phyloP scores from a whole-genome alignment of 2,888 invertebrate species.

The Sesia apiformis region DNA sequence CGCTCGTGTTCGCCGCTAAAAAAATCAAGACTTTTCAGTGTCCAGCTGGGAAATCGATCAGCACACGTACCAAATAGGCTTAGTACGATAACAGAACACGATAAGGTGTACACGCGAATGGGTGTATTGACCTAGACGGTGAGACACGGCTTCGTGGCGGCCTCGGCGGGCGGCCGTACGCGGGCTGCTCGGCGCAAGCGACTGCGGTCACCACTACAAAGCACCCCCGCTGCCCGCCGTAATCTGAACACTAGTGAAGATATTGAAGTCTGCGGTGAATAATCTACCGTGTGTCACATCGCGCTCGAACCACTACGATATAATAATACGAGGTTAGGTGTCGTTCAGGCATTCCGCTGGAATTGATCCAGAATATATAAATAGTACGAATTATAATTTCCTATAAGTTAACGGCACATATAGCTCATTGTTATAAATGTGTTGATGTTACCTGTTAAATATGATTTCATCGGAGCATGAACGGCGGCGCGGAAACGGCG shows the following conservation, averaged over 20 bases:
- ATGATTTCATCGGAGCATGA: slow-evolving; percentile 6
- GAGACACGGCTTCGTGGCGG: slow-evolving; percentile 59
- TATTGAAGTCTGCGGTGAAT: slow-evolving; percentile 69
- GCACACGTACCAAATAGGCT: slow-evolving; percentile 60
- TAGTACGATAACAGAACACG: slow-evolving; percentile 68
- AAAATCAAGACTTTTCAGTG: slow-evolving; percentile 51
- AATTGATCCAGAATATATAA: slow-evolving; percentile 44
- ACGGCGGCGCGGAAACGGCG: slow-evolving; percentile 4
- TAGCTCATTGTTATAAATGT: slow-evolving; percentile 6
- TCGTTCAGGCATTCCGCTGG: slow-evolving; percentile 51
- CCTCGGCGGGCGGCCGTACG: slow-evolving; percentile 57
- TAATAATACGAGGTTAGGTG: slow-evolving; percentile 19
- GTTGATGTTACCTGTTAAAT: slow-evolving; percentile 1
- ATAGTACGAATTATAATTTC: background rate
- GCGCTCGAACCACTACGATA: slow-evolving; percentile 27
- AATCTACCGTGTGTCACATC: slow-evolving; percentile 40
- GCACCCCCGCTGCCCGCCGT: slow-evolving; percentile 47
- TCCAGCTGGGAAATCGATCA: slow-evolving; percentile 49
- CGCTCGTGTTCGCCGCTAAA: slow-evolving; percentile 49
- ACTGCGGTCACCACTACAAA: slow-evolving; percentile 58
- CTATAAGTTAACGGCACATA: background rate
- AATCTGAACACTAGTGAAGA: slow-evolving; percentile 60
- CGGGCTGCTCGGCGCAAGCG: slow-evolving; percentile 58
- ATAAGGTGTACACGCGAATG: slow-evolving; percentile 69
- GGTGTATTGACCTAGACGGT: slow-evolving; percentile 65